Evolutionary conservation across 2,113 vertebrate genomes (phyloP), one percentile per base, ranked within the genome.

Genomic region (Alaudala cheleensis): DNA sequence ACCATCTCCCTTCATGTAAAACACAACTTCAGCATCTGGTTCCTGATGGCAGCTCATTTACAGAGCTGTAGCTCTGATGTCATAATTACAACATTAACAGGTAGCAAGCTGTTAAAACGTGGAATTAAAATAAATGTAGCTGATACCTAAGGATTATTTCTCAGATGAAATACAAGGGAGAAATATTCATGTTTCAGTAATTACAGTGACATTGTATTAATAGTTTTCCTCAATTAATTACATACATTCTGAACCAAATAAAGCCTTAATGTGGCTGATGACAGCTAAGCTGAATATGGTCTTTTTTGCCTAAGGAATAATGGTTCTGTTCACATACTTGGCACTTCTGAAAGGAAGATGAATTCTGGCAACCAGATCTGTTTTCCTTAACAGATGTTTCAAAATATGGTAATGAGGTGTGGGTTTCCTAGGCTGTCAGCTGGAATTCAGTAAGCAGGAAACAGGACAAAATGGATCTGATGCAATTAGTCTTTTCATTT

Each of bases 321-420:
- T 26, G 29, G 50, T 62, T 62, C 58, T 88, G 33, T 60, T 95
- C 76, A 74, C 20, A n/a, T 28, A 77, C 47, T 14, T 86, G 87
- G 62, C 79, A 82, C 31, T 90, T 82, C 50, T 93, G 91, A 89
- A 90, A 94, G 66, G 54, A 90, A 95, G 62, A 94, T 29, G 33
- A 82, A 91, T 92, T 87, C 71, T 93, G 81, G 70, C 81, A 91
- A 82, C 70, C 39, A 72, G 45, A 82, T 53, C 61, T 91, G 42
- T 94, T 93, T 92, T 92, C 66, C 79, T 87, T 80, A 96, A 78
- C 91, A 97, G 95, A 92, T 95, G 90, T 91, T 95, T 93, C 79
- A 70, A 94, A 95, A 86, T 88, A 91, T 87, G 87, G 25, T 83
- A 95, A 94, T 92, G 81, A 97, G 67, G n/a, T 91, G 28, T 77